Evolutionary conservation across 2,797 vertebrate species (phyloP), one percentile per base, ranked within the genome.

Genomic region (Esox masquinongy): DNA sequence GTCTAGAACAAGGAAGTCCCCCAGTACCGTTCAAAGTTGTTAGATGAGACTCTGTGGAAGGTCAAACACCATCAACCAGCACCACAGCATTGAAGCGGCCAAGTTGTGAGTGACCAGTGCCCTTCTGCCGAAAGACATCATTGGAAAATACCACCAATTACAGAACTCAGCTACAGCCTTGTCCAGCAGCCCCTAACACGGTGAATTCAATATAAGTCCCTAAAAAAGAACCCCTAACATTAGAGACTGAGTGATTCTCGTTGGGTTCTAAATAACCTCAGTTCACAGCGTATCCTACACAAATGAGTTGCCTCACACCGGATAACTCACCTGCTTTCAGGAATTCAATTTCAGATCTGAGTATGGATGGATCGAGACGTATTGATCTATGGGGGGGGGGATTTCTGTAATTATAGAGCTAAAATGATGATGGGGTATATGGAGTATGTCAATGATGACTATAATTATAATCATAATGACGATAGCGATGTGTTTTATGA

Each of bases 331-430:
- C 22, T 69, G 9, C 12, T 22, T 69, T 22, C 17, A 67, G 64
- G 64, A 67, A 67, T 16, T 34, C 8, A 34, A 39, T 39, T 22
- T 56, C 53, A 56, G 53, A 15, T 22, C 53, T 22, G 53, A 56
- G n/a, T 22, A 56, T 56, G 53, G 53, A 56, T 61, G 56, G 24
- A 74, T 64, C 56, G 84, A 79, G 83, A 9, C 12, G 12, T 61
- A 12, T 11, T 61, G 11, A 61, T 61, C n/a, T 26, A 24, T 24
- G 53, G 53, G 53, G 19, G n/a, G 3, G 8, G 8, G 19, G 3
- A 59, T 59, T 59, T 59, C n/a, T 16, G n/a, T 59, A 19, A 11
- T n/a, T 59, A 8, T n/a, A 9, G 56, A 11, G n/a, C 9, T 24
- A 24, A 61, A 24, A 4, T 61, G 0, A 61, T 14, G 56, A 61